Evolutionary conservation across 2,113 vertebrate genomes (phyloP), one percentile per base, ranked within the genome.

Genomic region (Pituophis catenifer): DNA sequence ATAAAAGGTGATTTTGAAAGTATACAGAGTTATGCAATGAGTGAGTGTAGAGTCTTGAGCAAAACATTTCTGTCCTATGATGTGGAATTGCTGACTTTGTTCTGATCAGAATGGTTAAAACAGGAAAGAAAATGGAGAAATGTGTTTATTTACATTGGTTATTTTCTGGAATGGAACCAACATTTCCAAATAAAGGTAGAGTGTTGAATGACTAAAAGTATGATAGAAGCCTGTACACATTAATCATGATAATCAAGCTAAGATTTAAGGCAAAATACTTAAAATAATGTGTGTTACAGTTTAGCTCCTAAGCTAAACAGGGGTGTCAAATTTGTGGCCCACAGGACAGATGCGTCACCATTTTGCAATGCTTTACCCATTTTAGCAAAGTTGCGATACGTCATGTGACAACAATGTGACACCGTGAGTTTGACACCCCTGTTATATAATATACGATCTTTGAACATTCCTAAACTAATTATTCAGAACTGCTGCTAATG

Each of bases 1-100:
- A 93, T 94, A 93, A 93, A 55, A 54, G 0, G 52, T 58, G 90
- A 75, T 94, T 94, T 94, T 86, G 92, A 89, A 94, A 90, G 54
- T 52, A 48, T 3, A 8, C 17, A 38, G 70, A 89, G 59, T 91
- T 59, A 55, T 92, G 58, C 8, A 92, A 86, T 38, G 90, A 93
- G 1, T 5, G 89, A 95, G 92, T 93, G 94, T 11, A 89, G 88
- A 44, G 24, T 93, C 93, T 65, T 91, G 26, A 65, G 29, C 48
- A 59, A 95, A 93, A 96, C 19, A 29, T 55, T 87, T 44, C 29
- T 92, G 23, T 44, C 7, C n/a, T n/a, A 17, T 0, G 26, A 2
- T 21, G 8, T 33, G 38, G 1, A 1, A 54, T 53, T 26, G n/a
- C 11, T 75, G 26, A n/a, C 1, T 90, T 0, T 38, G 57, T 0